Conservation (phyloP, 2,113 vertebrate genomes). For the Sakesphorus luctuosus region DNA sequence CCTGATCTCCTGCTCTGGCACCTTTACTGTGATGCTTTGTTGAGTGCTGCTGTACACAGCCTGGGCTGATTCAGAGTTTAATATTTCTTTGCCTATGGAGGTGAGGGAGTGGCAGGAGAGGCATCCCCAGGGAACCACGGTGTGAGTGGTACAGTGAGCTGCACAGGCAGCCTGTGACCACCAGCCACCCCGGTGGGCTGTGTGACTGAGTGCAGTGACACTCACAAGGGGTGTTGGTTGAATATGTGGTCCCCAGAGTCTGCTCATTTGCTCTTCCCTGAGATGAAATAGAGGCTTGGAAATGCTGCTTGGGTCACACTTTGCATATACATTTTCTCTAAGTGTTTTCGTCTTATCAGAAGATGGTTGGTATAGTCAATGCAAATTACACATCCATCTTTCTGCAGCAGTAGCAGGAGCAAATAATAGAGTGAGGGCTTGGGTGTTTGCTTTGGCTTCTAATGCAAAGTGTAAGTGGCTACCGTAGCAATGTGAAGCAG, state of each 20-base stretch:
- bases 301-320: neutral
- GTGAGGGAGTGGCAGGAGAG: neutral
- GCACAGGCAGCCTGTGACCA: neutral
- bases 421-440: neutral
- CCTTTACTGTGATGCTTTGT: neutral
- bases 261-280: neutral
- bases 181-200: neutral
- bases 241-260: rapidly evolving
- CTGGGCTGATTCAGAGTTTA: neutral
- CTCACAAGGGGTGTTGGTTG: rapidly evolving
- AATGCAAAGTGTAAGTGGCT: neutral
- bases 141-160: neutral
- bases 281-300: neutral
- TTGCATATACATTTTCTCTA: neutral
- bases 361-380: neutral
- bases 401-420: neutral
- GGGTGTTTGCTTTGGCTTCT: neutral
- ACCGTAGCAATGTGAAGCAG: neutral
- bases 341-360: neutral
- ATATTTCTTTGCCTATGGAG: neutral
- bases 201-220: neutral
- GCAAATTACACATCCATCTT: neutral
- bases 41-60: neutral
- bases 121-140: rapidly evolving
- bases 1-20: neutral